These are phyloP conservation scores for Pardosa pseudoannulata DNA, from an alignment of 2,888 invertebrate species.

Conservation along the genomic window DNA sequence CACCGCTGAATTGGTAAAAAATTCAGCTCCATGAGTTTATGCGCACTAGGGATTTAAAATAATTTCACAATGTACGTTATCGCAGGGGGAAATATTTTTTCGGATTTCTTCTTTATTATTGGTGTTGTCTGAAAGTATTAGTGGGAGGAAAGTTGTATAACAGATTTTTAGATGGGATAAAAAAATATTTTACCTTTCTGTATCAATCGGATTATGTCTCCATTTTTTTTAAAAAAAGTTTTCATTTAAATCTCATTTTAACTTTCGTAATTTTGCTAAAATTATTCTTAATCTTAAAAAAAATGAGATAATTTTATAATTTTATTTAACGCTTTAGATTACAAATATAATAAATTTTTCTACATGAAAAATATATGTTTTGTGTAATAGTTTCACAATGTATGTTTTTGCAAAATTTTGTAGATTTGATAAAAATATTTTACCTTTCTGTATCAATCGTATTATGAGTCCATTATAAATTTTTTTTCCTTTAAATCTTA, in stretches of 20 bases:
- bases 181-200: conserved; percentile 33
- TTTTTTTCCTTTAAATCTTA: too few relatives aligned
- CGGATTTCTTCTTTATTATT: conserved; percentile 17
- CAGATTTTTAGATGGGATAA: conserved; percentile 30
- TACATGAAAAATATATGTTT: too few relatives aligned
- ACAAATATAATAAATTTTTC: too few relatives aligned
- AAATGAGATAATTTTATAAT: too few relatives aligned
- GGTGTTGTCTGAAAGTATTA: conserved; percentile 63
- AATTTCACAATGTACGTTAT: conserved; percentile 15
- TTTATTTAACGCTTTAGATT: too few relatives aligned
- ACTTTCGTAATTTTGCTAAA: too few relatives aligned
- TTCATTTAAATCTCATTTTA: too few relatives aligned
- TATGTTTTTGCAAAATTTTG: conserved; percentile 10
- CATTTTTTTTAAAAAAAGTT: neutral
- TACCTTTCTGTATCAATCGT: conserved; percentile 34
- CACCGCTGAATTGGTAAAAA: conserved; percentile 45
- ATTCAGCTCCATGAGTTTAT: conserved; percentile 28
- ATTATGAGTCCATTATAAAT: conserved; percentile 11
- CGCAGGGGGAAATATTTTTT: conserved; percentile 21
- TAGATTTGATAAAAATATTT: conserved; percentile 23
- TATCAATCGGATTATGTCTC: conserved; percentile 48
- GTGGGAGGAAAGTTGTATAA: conserved; percentile 38
- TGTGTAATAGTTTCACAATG: conserved; percentile 30
- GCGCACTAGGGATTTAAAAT: conserved; percentile 39
- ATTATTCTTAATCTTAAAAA: too few relatives aligned